Evolutionary conservation across 2,797 vertebrate species (phyloP), one percentile per base, ranked within the genome.

Genomic region (Acomys russatus): DNA sequence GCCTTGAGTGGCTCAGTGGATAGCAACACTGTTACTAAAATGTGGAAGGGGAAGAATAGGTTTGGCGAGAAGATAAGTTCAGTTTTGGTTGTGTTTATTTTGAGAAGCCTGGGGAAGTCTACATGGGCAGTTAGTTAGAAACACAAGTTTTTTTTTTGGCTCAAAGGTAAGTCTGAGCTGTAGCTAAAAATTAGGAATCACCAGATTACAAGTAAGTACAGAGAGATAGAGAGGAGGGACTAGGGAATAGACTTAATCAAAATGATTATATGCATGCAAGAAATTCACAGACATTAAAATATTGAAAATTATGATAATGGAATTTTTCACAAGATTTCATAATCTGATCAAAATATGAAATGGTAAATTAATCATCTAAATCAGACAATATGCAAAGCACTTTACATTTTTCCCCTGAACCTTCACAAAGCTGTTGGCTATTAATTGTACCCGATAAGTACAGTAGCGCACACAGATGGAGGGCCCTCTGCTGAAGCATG

Each of bases 41-140:
- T 76, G 74, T 70, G 78, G 35, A 94, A 76, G 61, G 68, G 35
- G 85, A 92, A 90, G 88, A 94, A 87, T 35, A 93, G 94, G 54
- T 95, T 92, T 88, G 73, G 54, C 86, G n/a, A 85, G 88, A 96
- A 91, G 71, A 68, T 61, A 89, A 88, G 70, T 88, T 83, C 54
- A 85, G 23, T 85, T 94, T 92, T 88, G 77, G 66, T 78, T 33
- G 11, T 94, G 77, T 28, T 92, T 86, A 93, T 93, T 93, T 90
- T 71, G 88, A 94, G 86, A 91, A 63, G 33, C 44, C n/a, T 38
- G 77, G 77, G 76, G 54, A 96, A 90, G 89, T 84, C 73, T 38
- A 88, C 61, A 90, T 4, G 49, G 11, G 77, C 56, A 95, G 38
- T 92, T 94, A 95, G 38, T 92, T 94, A 94, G 33, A 90, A 96